A percentile compares a stretch with the other conserved stretches of the same genome.
Conservation (phyloP, 2,888 invertebrate genomes). For the Aelia acuminata region DNA sequence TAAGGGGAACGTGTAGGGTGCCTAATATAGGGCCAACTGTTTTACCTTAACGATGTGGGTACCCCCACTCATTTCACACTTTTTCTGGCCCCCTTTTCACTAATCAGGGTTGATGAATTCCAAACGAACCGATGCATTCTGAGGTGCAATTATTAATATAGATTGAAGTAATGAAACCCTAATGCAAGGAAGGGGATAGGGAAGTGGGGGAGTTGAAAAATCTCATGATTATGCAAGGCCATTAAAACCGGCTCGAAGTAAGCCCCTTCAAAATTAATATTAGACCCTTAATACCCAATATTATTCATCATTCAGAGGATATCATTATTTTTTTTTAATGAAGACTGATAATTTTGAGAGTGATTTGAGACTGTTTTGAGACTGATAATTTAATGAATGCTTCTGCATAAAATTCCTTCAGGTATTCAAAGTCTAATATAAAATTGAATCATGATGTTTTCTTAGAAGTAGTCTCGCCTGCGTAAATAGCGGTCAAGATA, state of each 20-base stretch:
- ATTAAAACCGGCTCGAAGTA: neutral
- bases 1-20: neutral
- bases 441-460: too few species aligned
- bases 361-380: too few species aligned
- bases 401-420: too few species aligned
- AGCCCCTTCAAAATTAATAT: neutral
- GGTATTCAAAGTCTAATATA: too few species aligned
- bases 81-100: neutral
- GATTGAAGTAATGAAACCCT: conserved; percentile 7
- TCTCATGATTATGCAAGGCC: conserved; percentile 30
- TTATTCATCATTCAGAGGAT: neutral
- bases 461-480: too few species aligned
- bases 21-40: neutral
- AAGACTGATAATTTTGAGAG: neutral
- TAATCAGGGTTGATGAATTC: neutral
- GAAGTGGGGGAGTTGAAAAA: neutral
- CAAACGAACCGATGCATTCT: neutral
- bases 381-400: too few species aligned
- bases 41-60: conserved; percentile 9
- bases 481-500: too few species aligned
- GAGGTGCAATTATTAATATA: conserved; percentile 9
- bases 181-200: neutral
- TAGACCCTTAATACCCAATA: neutral
- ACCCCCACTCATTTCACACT: neutral
- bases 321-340: neutral